These are phyloP conservation scores for Macrosteles quadrilineatus DNA, from an alignment of 1,140 invertebrate species.

Conservation along the genomic window DNA sequence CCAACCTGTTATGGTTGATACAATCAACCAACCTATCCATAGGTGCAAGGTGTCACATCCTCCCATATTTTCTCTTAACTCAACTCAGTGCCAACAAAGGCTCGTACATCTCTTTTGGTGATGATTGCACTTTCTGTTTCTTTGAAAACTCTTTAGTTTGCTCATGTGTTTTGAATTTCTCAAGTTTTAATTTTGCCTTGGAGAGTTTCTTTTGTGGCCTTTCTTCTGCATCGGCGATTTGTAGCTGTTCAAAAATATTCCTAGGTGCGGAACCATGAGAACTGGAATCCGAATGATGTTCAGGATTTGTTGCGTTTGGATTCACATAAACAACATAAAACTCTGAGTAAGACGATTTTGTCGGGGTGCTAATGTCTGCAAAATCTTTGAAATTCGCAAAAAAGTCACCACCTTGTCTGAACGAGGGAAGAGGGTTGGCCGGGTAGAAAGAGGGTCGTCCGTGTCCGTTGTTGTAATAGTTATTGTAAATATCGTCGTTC, in stretches of 20 bases:
- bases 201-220: constrained; percentile 51
- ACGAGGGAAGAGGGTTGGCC: constrained; percentile 52
- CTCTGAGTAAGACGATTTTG: constrained; percentile 78
- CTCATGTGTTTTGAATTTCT: constrained; percentile 51
- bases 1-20: too few relatives aligned
- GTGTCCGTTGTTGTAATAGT: constrained; percentile 68
- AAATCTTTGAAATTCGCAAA: constrained; percentile 88
- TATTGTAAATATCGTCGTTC: constrained; percentile 59
- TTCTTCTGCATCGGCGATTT: constrained; percentile 45
- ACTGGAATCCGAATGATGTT: constrained; percentile 44
- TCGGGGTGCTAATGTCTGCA: constrained; percentile 81
- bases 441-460: constrained; percentile 61
- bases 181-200: constrained; percentile 42
- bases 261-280: constrained; percentile 61
- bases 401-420: constrained; percentile 56
- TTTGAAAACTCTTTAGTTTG: constrained; percentile 4
- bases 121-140: constrained; percentile 23
- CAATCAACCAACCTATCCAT: background rate
- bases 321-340: constrained; percentile 77
- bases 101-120: constrained; percentile 55
- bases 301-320: constrained; percentile 59
- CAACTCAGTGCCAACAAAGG: constrained; percentile 69
- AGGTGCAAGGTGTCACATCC: background rate
- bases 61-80: too few relatives aligned
- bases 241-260: constrained; percentile 78